A percentile compares a stretch with the other conserved stretches of the same genome.
Conservation (phyloP, 2,797 vertebrate species). For the Channa striata region DNA sequence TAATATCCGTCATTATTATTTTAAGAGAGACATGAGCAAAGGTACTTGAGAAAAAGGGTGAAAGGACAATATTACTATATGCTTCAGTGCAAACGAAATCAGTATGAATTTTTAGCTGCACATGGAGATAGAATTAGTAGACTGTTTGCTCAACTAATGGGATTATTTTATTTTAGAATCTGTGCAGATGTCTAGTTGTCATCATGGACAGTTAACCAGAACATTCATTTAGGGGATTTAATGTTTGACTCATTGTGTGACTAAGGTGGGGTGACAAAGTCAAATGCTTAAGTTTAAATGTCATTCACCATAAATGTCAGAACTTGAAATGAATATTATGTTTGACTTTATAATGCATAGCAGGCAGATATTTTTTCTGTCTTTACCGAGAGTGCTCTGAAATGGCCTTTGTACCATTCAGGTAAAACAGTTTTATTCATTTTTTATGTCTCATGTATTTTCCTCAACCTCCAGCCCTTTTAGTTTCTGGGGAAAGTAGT, state of each 20-base stretch:
- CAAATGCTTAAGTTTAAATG: slow-evolving; percentile 51
- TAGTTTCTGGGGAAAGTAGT: slow-evolving; percentile 65
- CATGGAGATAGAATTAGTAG: slow-evolving; percentile 7
- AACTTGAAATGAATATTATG: slow-evolving; percentile 15
- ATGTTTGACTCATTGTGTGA: slow-evolving; percentile 34
- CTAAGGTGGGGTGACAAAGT: slow-evolving; percentile 49
- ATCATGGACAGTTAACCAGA: slow-evolving; percentile 25
- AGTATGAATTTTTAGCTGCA: slow-evolving; percentile 20
- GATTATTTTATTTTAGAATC: slow-evolving; percentile 42
- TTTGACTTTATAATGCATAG: slow-evolving; percentile 2
- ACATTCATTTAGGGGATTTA: slow-evolving; percentile 16
- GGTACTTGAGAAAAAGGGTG: slow-evolving; percentile 36
- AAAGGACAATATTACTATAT: slow-evolving; percentile 51
- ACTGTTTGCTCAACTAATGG: slow-evolving; percentile 29
- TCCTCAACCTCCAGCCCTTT: slow-evolving; percentile 51
- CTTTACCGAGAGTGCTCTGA: slow-evolving; percentile 33
- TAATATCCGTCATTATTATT: slow-evolving; percentile 50
- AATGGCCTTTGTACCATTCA: slow-evolving; percentile 49
- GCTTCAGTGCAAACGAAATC: slow-evolving; percentile 42
- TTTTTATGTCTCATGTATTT: slow-evolving; percentile 37
- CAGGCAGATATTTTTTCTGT: slow-evolving; percentile 29
- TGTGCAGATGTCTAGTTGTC: slow-evolving; percentile 25
- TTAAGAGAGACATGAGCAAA: slow-evolving; percentile 31
- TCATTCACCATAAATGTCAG: slow-evolving; percentile 47
- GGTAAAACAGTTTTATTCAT: slow-evolving; percentile 49